Conservation (phyloP, 2,113 vertebrate genomes). For the Sialia sialis region DNA sequence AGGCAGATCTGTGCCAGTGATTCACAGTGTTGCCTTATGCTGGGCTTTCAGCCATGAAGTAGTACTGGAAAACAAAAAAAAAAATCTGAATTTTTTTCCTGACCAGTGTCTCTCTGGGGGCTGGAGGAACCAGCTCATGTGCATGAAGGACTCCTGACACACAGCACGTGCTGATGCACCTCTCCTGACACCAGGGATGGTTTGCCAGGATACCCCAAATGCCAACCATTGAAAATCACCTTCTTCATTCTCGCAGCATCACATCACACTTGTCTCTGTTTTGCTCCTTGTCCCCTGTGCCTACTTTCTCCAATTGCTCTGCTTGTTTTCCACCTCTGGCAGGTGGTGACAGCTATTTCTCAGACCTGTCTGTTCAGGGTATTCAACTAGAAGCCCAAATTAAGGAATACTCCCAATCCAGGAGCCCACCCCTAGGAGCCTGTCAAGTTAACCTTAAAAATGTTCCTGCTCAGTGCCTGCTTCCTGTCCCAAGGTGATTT, state of each 20-base stretch:
- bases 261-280: not conserved
- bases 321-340: not conserved
- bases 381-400: not conserved
- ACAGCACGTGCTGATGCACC: fast-evolving
- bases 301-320: not conserved
- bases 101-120: not conserved
- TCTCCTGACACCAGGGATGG: fast-evolving
- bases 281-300: not conserved
- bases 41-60: not conserved
- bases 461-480: not conserved
- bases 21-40: not conserved
- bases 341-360: not conserved
- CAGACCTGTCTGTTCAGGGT: not conserved
- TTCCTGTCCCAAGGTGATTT: not conserved
- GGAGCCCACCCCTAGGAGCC: not conserved
- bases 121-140: not conserved
- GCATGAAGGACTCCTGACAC: not conserved
- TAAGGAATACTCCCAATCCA: too few relatives aligned
- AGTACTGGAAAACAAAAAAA: not conserved
- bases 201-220: not conserved
- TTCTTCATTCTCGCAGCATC: not conserved
- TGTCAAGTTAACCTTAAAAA: not conserved
- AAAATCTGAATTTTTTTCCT: not conserved
- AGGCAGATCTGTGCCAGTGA: not conserved
- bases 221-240: not conserved